Percentiles rank a stretch among this genome's conserved stretches.
Conservation (phyloP, 2,797 vertebrate genomes). For the Xenops minutus region DNA sequence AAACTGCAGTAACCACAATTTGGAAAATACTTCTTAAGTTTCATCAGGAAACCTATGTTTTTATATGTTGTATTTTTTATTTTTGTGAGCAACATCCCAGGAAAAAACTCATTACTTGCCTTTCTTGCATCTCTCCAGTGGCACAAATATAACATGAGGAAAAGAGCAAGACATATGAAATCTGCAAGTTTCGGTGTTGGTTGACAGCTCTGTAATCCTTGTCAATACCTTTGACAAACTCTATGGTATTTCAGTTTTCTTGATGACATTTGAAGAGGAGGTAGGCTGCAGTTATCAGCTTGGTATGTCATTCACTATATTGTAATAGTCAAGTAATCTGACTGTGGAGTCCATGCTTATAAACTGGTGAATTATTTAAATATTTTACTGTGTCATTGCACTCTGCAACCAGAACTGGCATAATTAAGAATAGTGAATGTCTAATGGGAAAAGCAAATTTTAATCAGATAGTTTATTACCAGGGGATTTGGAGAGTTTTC, state of each 20-base stretch:
- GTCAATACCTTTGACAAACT: background rate
- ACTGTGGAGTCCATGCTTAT: background rate
- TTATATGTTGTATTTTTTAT: background rate
- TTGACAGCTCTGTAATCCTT: background rate
- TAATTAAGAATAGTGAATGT: background rate
- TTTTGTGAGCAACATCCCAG: background rate
- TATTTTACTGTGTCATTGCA: background rate
- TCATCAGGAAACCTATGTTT: background rate
- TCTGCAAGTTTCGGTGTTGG: background rate
- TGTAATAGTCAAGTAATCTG: background rate
- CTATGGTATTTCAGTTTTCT: background rate
- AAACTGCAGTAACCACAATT: background rate
- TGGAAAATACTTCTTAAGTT: background rate
- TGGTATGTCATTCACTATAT: background rate
- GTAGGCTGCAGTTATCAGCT: background rate
- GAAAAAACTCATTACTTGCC: background rate
- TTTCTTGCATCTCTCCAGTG: background rate
- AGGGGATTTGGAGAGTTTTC: conserved; percentile 56
- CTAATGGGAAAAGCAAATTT: conserved; percentile 57
- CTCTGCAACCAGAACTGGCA: background rate
- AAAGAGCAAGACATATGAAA: background rate
- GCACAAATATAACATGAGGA: background rate
- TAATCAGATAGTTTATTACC: conserved; percentile 27
- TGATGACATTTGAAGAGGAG: background rate
- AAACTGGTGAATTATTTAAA: background rate